Evolutionary conservation across 2,113 vertebrate species (phyloP).

Genomic region (Daubentonia madagascariensis): DNA sequence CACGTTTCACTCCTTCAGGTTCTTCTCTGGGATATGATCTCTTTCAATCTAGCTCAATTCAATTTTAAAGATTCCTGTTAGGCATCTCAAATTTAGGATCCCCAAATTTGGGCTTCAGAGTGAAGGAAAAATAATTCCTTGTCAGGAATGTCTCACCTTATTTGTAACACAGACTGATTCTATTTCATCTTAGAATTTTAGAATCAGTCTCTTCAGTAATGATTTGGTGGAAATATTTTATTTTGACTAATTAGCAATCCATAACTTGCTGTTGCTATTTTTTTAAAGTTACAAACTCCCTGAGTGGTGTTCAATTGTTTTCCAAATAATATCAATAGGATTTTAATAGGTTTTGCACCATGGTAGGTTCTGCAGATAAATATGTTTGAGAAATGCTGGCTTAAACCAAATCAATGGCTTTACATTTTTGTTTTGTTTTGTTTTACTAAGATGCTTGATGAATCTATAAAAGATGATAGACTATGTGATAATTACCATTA

Average conservation of each 20-base stretch:
- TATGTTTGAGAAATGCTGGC: neutral
- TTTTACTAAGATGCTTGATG: neutral
- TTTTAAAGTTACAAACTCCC: neutral
- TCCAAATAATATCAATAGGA: neutral
- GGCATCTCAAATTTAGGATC: neutral
- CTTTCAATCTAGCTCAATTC: neutral
- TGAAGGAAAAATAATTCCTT: neutral
- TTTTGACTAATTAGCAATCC: neutral
- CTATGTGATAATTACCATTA: neutral
- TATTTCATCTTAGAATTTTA: constrained; percentile 8
- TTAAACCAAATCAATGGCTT: neutral
- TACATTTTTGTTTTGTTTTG: neutral
- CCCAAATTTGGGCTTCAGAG: neutral
- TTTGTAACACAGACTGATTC: neutral
- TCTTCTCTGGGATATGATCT: neutral
- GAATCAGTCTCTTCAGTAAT: neutral
- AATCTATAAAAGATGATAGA: neutral
- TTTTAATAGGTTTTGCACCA: neutral
- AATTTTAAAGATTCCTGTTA: neutral
- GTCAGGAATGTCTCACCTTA: neutral
- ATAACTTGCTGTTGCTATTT: neutral
- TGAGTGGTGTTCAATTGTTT: neutral
- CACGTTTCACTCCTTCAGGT: neutral
- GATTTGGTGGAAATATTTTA: neutral
- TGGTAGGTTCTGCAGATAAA: neutral